Percentiles rank a stretch among this genome's conserved stretches.
Conservation (phyloP, 2,888 invertebrate genomes). For the Epinotia demarniana region DNA sequence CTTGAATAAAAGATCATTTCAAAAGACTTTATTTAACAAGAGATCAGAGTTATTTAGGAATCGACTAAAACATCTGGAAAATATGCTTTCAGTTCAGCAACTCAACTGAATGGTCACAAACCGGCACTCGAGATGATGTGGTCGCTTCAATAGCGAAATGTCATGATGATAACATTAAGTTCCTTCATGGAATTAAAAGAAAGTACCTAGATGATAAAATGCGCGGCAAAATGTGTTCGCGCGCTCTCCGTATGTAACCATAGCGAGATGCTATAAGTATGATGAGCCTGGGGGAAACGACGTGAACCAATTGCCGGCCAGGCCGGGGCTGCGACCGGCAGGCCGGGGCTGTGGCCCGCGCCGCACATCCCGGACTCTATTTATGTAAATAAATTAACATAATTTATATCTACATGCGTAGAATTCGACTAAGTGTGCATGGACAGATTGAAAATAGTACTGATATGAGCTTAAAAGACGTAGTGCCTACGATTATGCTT, state of each 20-base stretch:
- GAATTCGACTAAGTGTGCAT: conserved; percentile 77
- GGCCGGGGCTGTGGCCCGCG: conserved; percentile 25
- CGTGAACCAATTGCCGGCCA: conserved; percentile 33
- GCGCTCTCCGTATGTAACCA: conserved; percentile 13
- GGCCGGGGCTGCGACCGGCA: conserved; percentile 20
- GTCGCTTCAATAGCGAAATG: too few species aligned
- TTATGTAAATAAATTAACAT: conserved; percentile 72
- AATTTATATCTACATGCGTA: conserved; percentile 73
- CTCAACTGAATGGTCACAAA: too few species aligned
- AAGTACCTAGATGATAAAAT: neutral
- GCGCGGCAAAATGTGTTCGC: conserved; percentile 19
- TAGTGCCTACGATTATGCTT: conserved; percentile 87
- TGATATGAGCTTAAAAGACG: conserved; percentile 87
- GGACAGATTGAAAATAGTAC: conserved; percentile 83
- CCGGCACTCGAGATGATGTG: too few species aligned
- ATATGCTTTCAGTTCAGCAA: too few species aligned
- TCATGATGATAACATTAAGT: too few species aligned
- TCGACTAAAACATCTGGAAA: too few species aligned
- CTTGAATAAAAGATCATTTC: too few species aligned
- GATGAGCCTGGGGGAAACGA: conserved; percentile 15
- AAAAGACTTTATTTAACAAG: too few species aligned
- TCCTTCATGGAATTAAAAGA: too few species aligned
- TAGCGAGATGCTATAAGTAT: conserved; percentile 16
- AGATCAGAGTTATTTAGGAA: too few species aligned
- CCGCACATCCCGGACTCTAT: conserved; percentile 49